Conservation (phyloP, 2,113 vertebrate species). For the Tympanuchus pallidicinctus region DNA sequence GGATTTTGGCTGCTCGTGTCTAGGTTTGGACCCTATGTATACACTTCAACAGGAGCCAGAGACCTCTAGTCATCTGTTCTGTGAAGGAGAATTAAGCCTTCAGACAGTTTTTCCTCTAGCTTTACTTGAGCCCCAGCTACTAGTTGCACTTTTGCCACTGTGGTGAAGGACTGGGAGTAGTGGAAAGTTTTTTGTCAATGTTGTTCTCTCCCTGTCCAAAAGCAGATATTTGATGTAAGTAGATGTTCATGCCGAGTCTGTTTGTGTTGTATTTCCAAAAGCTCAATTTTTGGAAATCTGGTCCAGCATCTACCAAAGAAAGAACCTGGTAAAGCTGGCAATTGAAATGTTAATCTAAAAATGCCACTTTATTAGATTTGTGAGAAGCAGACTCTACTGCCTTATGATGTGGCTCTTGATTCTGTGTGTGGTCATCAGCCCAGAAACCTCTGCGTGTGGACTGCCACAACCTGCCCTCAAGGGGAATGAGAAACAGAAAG, state of each 20-base stretch:
- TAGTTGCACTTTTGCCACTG: background rate
- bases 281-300: background rate
- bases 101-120: background rate
- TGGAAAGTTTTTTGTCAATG: background rate
- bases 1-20: fast-evolving
- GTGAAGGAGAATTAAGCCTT: background rate
- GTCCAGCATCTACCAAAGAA: background rate
- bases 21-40: background rate
- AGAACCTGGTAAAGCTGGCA: background rate
- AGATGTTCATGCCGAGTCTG: fast-evolving
- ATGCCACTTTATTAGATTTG: background rate
- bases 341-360: background rate
- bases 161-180: background rate
- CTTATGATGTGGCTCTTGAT: fast-evolving
- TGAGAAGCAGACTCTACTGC: fast-evolving
- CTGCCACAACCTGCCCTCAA: background rate
- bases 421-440: fast-evolving
- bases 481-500: background rate
- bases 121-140: background rate
- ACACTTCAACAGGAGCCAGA: background rate
- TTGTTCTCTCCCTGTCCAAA: fast-evolving
- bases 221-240: fast-evolving
- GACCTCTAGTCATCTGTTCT: no score
- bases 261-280: background rate
- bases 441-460: background rate